A percentile compares a stretch with the other conserved stretches of the same genome.
Conservation (phyloP, 37 sponge, comb jelly and placozoan genomes). For the Chondrilla cf. caribensis region DNA sequence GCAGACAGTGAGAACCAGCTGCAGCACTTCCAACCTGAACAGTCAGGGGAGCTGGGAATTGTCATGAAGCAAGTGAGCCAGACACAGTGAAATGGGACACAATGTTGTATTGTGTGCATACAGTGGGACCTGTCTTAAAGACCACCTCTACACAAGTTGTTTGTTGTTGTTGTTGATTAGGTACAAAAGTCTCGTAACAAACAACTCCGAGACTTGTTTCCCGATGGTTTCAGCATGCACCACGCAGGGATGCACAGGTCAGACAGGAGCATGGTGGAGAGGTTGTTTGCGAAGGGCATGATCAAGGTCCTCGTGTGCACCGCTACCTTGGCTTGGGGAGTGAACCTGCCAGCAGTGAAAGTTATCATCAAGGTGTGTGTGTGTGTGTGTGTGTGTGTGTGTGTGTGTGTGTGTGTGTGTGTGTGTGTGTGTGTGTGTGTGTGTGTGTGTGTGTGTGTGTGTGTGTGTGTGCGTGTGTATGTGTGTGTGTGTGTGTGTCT, state of each 20-base stretch:
- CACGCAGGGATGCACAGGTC: slow-evolving; percentile 96
- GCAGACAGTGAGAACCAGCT: slow-evolving; percentile 54
- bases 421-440: neutral
- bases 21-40: slow-evolving; percentile 60
- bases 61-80: slow-evolving; percentile 76
- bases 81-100: neutral
- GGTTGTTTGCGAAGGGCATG: slow-evolving; percentile 79
- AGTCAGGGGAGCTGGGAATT: slow-evolving; percentile 51
- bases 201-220: slow-evolving; percentile 80
- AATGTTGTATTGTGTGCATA: neutral
- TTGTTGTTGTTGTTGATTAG: slow-evolving; percentile 33
- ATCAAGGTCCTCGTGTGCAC: slow-evolving; percentile 94
- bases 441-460: neutral
- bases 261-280: slow-evolving; percentile 93
- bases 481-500: too few relatives aligned
- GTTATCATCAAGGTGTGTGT: slow-evolving; percentile 92
- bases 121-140: too few relatives aligned
- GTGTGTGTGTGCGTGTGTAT: neutral
- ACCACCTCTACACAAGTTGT: too few relatives aligned
- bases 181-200: slow-evolving; percentile 79
- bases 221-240: slow-evolving; percentile 91
- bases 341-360: slow-evolving; percentile 95
- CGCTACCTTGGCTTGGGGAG: slow-evolving; percentile 98
- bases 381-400: neutral
- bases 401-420: neutral